Evolutionary conservation across 2,797 vertebrate species (phyloP), one percentile per base, ranked within the genome.

Genomic region (Nannoperca australis): DNA sequence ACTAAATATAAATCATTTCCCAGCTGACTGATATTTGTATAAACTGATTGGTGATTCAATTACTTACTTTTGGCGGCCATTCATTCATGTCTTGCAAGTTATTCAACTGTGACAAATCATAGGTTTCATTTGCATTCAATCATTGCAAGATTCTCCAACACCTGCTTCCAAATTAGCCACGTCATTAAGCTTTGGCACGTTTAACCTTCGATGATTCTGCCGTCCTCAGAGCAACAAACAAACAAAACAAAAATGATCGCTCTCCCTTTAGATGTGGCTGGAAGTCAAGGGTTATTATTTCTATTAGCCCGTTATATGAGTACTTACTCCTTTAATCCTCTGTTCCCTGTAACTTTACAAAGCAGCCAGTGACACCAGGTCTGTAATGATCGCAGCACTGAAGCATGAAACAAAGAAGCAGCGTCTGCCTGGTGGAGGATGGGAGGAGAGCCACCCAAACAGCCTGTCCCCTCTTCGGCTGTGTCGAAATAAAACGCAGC

Each of bases 151-250:
- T 68, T 88, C 85, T 87, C 62, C 78, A 87, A 87, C 93, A 95
- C 89, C 93, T 95, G 93, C 93, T 88, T 89, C 90, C 87, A 92
- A 93, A 94, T 94, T 88, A 91, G 78, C 85, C 81, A 45, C 60
- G 68, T 89, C 88, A 91, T 92, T 88, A 89, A 59, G 17, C 78
- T 78, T 83, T 86, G 85, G 75, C 85, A 84, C 73, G 80, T 84
- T 88, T 78, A 91, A 82, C 79, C 74, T 70, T 77, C 84, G 79
- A 60, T 74, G 81, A 87, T 85, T 61, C 70, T 50, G 70, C 45
- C 65, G 15, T 78, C 69, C 68, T 78, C 32, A 53, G 53, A 79
- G 44, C 53, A 74, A 70, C 53, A 80, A 79, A 71, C 59, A 81
- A 60, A 79, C 38, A 51, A 54, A 49, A 63, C 42, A 18, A 49